Conservation (phyloP, 1,140 invertebrate species). For the Pararge aegeria region DNA sequence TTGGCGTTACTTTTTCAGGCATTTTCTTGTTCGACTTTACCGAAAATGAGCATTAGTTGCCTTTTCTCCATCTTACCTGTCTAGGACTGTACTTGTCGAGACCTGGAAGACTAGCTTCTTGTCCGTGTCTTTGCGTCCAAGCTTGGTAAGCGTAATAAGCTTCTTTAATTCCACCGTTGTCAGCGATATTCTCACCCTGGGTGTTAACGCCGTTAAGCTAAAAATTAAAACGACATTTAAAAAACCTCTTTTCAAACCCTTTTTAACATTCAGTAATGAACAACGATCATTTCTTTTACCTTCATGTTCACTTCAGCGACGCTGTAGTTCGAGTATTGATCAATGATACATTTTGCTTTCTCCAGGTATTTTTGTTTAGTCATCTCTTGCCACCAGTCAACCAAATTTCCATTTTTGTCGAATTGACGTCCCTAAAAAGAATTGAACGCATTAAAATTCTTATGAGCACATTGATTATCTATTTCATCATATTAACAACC, state of each 20-base stretch:
- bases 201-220: conserved; percentile 93
- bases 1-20: too few species aligned
- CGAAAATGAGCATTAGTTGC: neutral
- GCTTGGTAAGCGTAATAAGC: conserved; percentile 90
- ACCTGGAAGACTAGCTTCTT: conserved; percentile 84
- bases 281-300: conserved; percentile 72
- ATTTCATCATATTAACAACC: too few species aligned
- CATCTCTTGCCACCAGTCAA: conserved; percentile 90
- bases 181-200: conserved; percentile 95
- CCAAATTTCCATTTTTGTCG: conserved; percentile 92
- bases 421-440: conserved; percentile 87
- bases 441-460: neutral
- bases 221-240: neutral
- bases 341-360: conserved; percentile 91
- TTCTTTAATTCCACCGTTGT: conserved; percentile 93
- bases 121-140: conserved; percentile 84
- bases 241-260: too few species aligned
- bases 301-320: conserved; percentile 85
- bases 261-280: neutral
- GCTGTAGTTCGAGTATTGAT: conserved; percentile 93
- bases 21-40: too few species aligned
- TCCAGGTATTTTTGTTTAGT: conserved; percentile 89
- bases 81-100: conserved; percentile 83
- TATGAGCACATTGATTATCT: too few species aligned
- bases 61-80: conserved; percentile 75